Evolutionary conservation across 2,888 invertebrate species (phyloP).

Genomic region (Sarcophaga subvicina): DNA sequence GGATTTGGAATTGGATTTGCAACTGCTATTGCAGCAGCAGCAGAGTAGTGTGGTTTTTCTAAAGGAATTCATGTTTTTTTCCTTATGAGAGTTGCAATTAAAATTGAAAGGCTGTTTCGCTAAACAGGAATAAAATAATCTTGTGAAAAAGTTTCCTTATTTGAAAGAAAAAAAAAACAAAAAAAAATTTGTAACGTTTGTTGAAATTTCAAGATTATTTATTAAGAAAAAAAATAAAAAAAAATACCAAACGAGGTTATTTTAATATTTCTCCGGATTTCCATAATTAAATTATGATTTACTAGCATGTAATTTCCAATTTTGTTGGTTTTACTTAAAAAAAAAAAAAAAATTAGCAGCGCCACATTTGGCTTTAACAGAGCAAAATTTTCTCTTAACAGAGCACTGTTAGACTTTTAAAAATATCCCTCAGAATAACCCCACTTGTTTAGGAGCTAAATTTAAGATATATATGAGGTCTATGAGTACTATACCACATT

Average conservation of each 20-base stretch:
- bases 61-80: slow-evolving; percentile 15
- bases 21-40: background rate
- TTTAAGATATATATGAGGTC: no score
- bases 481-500: no score
- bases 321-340: no score
- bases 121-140: background rate
- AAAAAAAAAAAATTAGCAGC: no score
- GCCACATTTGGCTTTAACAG: no score
- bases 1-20: background rate
- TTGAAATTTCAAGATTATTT: slow-evolving; percentile 7
- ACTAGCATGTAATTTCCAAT: background rate
- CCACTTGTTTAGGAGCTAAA: no score
- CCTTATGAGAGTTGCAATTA: slow-evolving; percentile 8
- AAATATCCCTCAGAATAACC: no score
- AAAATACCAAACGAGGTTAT: background rate
- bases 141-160: background rate
- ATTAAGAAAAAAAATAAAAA: background rate
- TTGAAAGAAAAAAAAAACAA: background rate
- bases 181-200: background rate
- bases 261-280: background rate
- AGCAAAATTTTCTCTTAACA: no score
- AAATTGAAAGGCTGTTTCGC: background rate
- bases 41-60: background rate
- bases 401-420: no score
- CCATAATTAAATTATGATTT: background rate